Base-by-base conservation (phyloP, 1,140 invertebrate genomes). In the Ceratoteleas bidentatus region DNA sequence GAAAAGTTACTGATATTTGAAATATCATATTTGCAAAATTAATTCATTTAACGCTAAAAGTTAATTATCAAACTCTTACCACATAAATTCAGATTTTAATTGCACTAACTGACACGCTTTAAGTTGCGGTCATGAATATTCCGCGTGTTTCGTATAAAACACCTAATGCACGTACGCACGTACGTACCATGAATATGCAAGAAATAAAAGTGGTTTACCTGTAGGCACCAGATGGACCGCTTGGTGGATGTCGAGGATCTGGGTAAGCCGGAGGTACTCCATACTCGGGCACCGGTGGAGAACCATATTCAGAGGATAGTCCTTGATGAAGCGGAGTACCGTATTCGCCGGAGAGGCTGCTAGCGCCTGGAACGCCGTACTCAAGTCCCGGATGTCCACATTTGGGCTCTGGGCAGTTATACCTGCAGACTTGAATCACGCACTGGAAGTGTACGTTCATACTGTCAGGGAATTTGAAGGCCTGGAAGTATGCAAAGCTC, bases 401-500 rank as follows among this genome's bases (percentile, higher is more conserved):
- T 91, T 97, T 97, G 0, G 96, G 97, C 84, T 98, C 97, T 0
- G 97, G 97, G 87, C 97, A 98, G 87, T 98, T 96, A 89, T 97
- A 97, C 69, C 97, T 93, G 84, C 97, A 98, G 2, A 98, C 97
- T 92, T 98, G 97, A 83, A 98, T 98, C 1, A 98, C 96, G 87
- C 97, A 98, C 89, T 98, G 97, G 95, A 98, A 98, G 93, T 98
- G 97, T 1, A 98, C 97, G 87, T 98, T 98, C 97, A 98, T 98
- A 9, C 96, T 98, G 88, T 98, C 97, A 0, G 97, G 97, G 94
- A 98, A 98, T 90, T 98, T 98, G 92, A 98, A 98, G 0, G 97
- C 97, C 92, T 97, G 96, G 95, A 98, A 98, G 91, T 98, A 97
- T 2, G 97, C 97, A 86, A 98, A 98, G 54, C 96, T 97, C 0